Conservation (phyloP, 2,113 vertebrate species). For the Oreochromis tanganicae region DNA sequence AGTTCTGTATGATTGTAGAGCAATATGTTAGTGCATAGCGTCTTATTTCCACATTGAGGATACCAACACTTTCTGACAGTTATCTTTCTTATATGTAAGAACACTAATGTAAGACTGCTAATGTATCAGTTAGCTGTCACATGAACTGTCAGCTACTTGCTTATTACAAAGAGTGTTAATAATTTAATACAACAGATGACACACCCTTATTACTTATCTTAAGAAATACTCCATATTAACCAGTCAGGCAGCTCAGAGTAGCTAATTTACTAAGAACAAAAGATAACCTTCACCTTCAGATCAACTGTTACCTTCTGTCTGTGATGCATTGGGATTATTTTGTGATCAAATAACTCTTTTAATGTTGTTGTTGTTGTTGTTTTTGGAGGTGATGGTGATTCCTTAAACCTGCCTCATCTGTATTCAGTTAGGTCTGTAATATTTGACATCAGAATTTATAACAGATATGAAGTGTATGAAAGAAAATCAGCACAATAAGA, state of each 20-base stretch:
- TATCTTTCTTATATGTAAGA: neutral
- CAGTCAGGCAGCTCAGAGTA: neutral
- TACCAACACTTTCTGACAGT: neutral
- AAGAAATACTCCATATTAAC: neutral
- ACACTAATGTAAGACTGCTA: neutral
- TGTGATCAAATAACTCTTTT: neutral
- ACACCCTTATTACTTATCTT: neutral
- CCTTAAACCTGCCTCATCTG: neutral
- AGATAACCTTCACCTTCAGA: neutral
- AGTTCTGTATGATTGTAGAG: neutral
- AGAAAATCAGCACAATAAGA: neutral
- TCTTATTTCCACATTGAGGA: conserved; percentile 1
- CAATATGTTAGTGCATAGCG: neutral
- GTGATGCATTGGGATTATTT: neutral
- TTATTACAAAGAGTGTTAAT: neutral
- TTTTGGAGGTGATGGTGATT: neutral
- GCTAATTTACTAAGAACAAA: neutral
- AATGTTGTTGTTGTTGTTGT: neutral
- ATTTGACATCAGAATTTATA: neutral
- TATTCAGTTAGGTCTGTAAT: neutral
- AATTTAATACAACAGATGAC: neutral
- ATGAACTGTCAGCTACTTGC: neutral
- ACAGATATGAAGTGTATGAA: neutral
- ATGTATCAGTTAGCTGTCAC: neutral
- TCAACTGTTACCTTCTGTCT: neutral